Conservation (phyloP, 2,797 vertebrate genomes). For the Eulemur rubriventer region DNA sequence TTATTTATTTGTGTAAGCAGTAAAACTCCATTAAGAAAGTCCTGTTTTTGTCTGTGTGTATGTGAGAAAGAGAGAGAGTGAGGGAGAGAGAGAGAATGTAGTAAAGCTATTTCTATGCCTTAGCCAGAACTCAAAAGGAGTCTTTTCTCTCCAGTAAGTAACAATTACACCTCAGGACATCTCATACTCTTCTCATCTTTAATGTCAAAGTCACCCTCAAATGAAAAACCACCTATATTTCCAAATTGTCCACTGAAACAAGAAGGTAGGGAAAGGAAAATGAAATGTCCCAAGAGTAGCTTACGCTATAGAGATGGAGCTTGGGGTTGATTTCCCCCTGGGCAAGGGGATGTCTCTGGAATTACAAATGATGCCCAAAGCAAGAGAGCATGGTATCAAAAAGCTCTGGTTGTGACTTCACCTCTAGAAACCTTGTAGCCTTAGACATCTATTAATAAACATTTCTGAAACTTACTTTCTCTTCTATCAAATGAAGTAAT, state of each 20-base stretch:
- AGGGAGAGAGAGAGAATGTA: not conserved
- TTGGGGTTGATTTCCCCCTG: not conserved
- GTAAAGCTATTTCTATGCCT: not conserved
- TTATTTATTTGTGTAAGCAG: constrained; percentile 37
- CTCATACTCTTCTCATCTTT: not conserved
- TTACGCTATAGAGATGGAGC: not conserved
- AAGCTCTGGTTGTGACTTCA: not conserved
- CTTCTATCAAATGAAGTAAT: not conserved
- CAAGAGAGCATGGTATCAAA: not conserved
- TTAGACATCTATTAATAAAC: not conserved
- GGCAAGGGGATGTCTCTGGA: not conserved
- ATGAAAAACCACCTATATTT: not conserved
- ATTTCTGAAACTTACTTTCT: constrained; percentile 3
- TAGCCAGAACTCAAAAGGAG: not conserved
- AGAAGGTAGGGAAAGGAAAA: not conserved
- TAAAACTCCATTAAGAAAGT: not conserved
- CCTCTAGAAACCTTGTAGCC: not conserved
- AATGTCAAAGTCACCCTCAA: not conserved
- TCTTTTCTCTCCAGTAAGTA: not conserved
- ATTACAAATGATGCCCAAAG: not conserved
- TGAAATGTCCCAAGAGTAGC: not conserved
- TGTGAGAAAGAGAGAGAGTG: too few relatives aligned
- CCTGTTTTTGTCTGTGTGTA: not conserved
- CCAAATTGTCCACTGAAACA: not conserved
- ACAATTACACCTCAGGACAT: not conserved